phyloP scores from a whole-genome alignment of 2,113 vertebrate species.

The Oncorhynchus nerka region DNA sequence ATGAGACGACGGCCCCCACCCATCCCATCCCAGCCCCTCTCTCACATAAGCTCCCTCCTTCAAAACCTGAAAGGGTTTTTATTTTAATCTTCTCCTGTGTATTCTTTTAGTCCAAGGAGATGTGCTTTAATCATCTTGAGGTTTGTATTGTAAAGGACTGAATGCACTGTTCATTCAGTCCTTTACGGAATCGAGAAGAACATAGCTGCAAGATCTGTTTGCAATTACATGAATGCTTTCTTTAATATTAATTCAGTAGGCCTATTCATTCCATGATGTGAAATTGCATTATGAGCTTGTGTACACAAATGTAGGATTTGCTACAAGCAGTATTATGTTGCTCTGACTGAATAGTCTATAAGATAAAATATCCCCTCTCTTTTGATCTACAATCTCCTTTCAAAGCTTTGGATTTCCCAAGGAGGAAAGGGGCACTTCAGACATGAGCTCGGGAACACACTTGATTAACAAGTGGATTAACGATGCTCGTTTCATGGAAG shows the following conservation, averaged over 20 bases:
- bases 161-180: conserved; percentile 3
- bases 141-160: conserved; percentile 14
- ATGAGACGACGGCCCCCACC: conserved; percentile 35
- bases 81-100: conserved; percentile 37
- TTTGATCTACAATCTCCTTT: conserved; percentile 64
- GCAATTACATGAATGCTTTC: neutral
- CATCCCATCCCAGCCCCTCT: conserved; percentile 14
- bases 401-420: conserved; percentile 60
- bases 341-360: conserved; percentile 34
- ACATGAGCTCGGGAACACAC: conserved; percentile 68
- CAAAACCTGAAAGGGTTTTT: conserved; percentile 35
- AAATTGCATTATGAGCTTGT: neutral
- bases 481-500: conserved; percentile 74
- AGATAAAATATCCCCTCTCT: conserved; percentile 51
- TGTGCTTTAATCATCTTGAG: conserved; percentile 38
- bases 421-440: conserved; percentile 72
- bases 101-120: conserved; percentile 44
- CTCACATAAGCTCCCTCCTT: conserved; percentile 36
- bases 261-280: neutral
- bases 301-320: neutral
- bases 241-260: neutral
- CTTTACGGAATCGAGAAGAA: neutral
- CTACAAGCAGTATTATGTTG: conserved; percentile 18
- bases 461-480: conserved; percentile 84
- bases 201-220: neutral